Percentiles rank a stretch among this genome's conserved stretches.
phyloP scores from a whole-genome alignment of 2,113 vertebrate species.

The Anseranas semipalmata region DNA sequence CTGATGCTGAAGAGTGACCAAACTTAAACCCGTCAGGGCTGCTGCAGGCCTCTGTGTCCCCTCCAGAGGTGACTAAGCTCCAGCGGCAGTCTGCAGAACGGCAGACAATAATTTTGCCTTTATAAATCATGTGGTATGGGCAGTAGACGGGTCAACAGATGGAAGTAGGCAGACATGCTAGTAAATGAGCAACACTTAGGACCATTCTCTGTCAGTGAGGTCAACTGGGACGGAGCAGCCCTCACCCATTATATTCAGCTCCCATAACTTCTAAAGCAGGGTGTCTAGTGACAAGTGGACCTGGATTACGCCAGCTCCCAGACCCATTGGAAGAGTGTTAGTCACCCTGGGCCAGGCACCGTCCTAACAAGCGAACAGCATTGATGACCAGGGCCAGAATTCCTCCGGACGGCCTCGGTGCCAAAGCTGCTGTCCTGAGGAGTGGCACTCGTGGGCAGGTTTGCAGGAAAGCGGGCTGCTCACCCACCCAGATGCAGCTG shows the following conservation, averaged over 20 bases:
- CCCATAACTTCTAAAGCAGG: not conserved
- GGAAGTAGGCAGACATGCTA: not conserved
- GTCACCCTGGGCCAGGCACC: not conserved
- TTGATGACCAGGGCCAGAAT: not conserved
- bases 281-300: not conserved
- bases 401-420: not conserved
- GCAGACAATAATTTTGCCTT: not conserved
- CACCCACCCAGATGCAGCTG: not conserved
- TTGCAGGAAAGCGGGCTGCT: not conserved
- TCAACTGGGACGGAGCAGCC: not conserved
- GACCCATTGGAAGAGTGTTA: not conserved
- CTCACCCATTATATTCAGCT: not conserved
- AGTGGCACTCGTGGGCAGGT: not conserved
- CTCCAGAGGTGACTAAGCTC: not conserved
- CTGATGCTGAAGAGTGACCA: not conserved
- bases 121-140: not conserved
- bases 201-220: not conserved
- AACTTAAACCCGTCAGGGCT: not conserved
- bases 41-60: not conserved
- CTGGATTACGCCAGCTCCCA: not conserved
- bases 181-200: not conserved
- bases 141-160: not conserved
- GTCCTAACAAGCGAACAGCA: not conserved
- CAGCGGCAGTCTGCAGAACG: not conserved
- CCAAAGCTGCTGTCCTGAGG: not conserved